Evolutionary conservation across 2,888 invertebrate genomes (phyloP).

Genomic region (Aleiodes leptofemur): DNA sequence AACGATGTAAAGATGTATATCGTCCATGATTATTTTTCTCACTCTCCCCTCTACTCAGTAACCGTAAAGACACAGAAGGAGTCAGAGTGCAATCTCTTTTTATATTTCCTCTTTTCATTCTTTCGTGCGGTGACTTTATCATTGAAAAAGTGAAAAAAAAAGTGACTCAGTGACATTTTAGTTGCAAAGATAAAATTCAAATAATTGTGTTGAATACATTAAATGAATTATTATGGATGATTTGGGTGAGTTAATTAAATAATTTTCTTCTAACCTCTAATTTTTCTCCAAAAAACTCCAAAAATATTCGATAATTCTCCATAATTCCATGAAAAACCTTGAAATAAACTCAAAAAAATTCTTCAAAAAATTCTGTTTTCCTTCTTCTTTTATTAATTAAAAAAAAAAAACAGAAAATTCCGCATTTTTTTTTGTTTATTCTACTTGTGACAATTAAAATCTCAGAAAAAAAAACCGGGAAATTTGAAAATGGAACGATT

Average conservation of each 20-base stretch:
- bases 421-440: slow-evolving; percentile 14
- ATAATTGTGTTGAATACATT: neutral
- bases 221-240: slow-evolving; percentile 38
- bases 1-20: slow-evolving; percentile 3
- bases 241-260: slow-evolving; percentile 38
- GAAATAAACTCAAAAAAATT: neutral
- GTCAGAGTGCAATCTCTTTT: slow-evolving; percentile 8
- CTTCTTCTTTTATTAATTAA: neutral
- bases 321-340: neutral
- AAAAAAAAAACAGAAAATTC: neutral
- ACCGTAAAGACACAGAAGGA: neutral
- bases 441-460: neutral
- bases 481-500: neutral
- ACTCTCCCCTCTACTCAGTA: slow-evolving; percentile 35
- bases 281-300: neutral
- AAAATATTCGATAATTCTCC: neutral
- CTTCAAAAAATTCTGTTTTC: neutral
- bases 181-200: neutral
- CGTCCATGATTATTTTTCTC: slow-evolving; percentile 40
- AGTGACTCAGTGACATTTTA: slow-evolving; percentile 24
- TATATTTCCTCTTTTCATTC: slow-evolving; percentile 18
- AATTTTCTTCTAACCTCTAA: slow-evolving; percentile 22
- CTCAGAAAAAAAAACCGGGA: neutral
- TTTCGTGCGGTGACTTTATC: slow-evolving; percentile 2
- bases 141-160: neutral